These are phyloP conservation scores for Drosophila kanapiae DNA, from an alignment of 1,140 invertebrate genomes.

Conservation along the genomic window DNA sequence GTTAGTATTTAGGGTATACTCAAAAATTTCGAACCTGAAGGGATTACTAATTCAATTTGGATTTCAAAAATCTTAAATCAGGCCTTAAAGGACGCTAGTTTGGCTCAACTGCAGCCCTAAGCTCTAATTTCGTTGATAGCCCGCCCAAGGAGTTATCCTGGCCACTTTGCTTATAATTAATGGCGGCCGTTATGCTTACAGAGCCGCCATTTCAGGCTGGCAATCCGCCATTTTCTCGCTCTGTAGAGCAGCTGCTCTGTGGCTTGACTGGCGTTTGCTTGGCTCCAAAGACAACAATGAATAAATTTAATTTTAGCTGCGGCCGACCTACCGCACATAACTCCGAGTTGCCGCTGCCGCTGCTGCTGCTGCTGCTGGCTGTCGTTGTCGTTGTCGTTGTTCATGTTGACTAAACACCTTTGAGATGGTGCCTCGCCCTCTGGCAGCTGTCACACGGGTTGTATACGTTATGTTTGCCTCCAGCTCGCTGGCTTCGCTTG, in stretches of 20 bases:
- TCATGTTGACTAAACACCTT: constrained; percentile 83
- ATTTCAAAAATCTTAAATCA: not conserved
- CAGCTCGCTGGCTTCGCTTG: constrained; percentile 1
- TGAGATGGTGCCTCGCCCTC: constrained; percentile 73
- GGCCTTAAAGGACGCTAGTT: not conserved
- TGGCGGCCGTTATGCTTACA: constrained; percentile 2
- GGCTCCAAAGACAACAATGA: constrained; percentile 77
- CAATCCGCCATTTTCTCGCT: constrained; percentile 21
- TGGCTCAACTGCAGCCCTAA: not conserved
- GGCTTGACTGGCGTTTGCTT: constrained; percentile 29
- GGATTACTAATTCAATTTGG: no score
- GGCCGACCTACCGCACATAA: constrained; percentile 77
- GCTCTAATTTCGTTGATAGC: not conserved
- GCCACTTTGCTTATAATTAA: constrained; percentile 6
- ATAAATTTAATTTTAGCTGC: constrained; percentile 82
- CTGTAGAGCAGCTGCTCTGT: constrained; percentile 46
- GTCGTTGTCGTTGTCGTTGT: constrained; percentile 44
- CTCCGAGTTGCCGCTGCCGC: constrained; percentile 39
- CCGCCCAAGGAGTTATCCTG: constrained; percentile 3
- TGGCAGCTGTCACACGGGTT: constrained; percentile 72
- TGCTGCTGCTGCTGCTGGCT: not conserved
- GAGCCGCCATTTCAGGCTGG: constrained; percentile 9
- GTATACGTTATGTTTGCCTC: constrained; percentile 42
- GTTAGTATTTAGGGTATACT: no score
- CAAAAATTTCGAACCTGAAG: no score